phyloP scores from a whole-genome alignment of 2,888 invertebrate species.

The Pedicia rivosa region DNA sequence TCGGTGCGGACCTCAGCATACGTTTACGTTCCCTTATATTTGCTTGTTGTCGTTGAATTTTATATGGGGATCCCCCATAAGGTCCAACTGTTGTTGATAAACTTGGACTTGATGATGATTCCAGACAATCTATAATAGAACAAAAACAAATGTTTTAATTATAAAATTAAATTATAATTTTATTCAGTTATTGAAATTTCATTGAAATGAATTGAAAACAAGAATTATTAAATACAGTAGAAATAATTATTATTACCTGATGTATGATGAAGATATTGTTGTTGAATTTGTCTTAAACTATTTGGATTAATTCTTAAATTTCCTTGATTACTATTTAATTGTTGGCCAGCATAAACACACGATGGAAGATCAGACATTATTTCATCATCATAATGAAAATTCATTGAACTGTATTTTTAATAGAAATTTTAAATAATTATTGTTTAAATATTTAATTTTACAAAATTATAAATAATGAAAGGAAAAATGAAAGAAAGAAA shows the following conservation, averaged over 20 bases:
- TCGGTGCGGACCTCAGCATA: slow-evolving; percentile 93
- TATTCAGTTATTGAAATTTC: neutral
- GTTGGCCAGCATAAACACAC: slow-evolving; percentile 56
- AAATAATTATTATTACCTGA: too few relatives aligned
- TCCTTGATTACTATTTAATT: slow-evolving; percentile 20
- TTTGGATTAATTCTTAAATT: slow-evolving; percentile 22
- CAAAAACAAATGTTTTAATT: neutral
- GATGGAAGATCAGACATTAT: slow-evolving; percentile 59
- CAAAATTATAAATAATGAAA: neutral
- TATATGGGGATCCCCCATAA: slow-evolving; percentile 34
- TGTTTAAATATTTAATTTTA: slow-evolving; percentile 1
- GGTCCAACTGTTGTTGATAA: neutral
- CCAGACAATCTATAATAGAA: slow-evolving; percentile 11
- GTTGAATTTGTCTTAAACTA: slow-evolving; percentile 29
- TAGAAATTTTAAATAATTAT: slow-evolving; percentile 1
- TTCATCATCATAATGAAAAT: slow-evolving; percentile 33
- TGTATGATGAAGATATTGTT: slow-evolving; percentile 30
- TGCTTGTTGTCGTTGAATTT: slow-evolving; percentile 83
- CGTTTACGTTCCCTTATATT: slow-evolving; percentile 94
- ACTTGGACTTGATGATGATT: slow-evolving; percentile 9
- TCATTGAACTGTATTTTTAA: slow-evolving; percentile 20
- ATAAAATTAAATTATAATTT: too few relatives aligned
- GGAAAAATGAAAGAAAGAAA: too few relatives aligned
- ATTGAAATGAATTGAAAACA: neutral
- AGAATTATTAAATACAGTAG: neutral